A percentile compares a stretch with the other conserved stretches of the same genome.
phyloP scores from a whole-genome alignment of 2,888 invertebrate genomes.

The Liodrosophila aerea region DNA sequence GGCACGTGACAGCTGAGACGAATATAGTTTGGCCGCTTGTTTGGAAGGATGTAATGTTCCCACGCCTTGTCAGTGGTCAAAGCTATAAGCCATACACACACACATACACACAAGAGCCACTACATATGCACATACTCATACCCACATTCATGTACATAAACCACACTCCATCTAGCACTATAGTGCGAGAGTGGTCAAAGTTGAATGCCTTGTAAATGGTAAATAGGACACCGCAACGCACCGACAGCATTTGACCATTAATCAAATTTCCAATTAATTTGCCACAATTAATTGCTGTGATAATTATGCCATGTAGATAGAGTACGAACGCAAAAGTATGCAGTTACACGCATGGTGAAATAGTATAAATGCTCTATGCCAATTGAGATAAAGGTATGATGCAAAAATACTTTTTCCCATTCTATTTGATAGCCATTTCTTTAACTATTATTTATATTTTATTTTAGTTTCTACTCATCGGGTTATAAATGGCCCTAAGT shows the following conservation, averaged over 20 bases:
- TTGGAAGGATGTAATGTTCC: conserved; percentile 39
- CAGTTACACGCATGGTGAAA: too few species aligned
- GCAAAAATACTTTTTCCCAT: too few species aligned
- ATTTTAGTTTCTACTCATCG: neutral
- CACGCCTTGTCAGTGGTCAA: conserved; percentile 55
- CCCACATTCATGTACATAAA: conserved; percentile 12
- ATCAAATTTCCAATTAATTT: conserved; percentile 78
- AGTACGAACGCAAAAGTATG: neutral
- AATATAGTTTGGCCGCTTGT: conserved; percentile 16
- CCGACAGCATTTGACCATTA: conserved; percentile 60
- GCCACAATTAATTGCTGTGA: conserved; percentile 74
- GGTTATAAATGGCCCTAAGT: neutral
- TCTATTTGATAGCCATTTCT: too few species aligned
- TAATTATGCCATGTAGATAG: conserved; percentile 53
- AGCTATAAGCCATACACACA: conserved; percentile 16
- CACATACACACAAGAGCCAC: conserved; percentile 5
- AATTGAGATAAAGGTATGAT: too few species aligned
- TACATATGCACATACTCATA: conserved; percentile 6
- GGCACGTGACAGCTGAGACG: conserved; percentile 59
- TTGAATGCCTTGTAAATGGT: conserved; percentile 57
- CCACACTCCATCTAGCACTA: conserved; percentile 39
- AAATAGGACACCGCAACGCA: conserved; percentile 48
- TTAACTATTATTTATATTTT: too few species aligned
- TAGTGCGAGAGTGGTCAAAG: conserved; percentile 55
- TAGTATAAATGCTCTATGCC: too few species aligned